Base-by-base conservation (phyloP, 2,888 invertebrate genomes). In the Philaethria dido region DNA sequence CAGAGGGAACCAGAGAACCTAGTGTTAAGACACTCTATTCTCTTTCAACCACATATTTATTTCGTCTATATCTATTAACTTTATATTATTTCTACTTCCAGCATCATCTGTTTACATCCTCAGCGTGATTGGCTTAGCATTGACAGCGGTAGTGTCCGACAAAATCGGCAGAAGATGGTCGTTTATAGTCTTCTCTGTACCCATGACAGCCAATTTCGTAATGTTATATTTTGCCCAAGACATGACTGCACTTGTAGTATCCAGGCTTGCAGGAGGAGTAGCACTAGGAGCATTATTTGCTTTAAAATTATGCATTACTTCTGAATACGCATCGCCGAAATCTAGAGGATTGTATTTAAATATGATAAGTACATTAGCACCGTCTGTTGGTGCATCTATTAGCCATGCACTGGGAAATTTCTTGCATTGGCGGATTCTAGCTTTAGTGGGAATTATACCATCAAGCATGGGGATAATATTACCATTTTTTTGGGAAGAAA, bases 401-500 rank as follows among this genome's bases (percentile, higher is more conserved):
- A 62, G 48, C n/a, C 66, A 67, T n/a, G 25, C 39, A 3, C 36
- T 62, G 0, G 55, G 62, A 22, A 50, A 62, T 13, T 25, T 59
- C 29, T 18, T 55, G 22, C 39, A 67, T 57, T 67, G 62, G 66
- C 62, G 50, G 20, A n/a, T 11, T 1, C 50, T 62, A 5, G 62
- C 66, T 0, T 8, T 67, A 11, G n/a, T 62, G 2, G 65, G 69
- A n/a, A 3, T 66, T 1, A 59, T 65, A 8, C 50, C 63, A 6
- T 50, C 63, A 33, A 20, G 3, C 22, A 11, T 61, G 3, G 42
- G 60, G 8, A 18, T 42, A 8, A 33, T 60, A 8, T 14, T 60
- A 2, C 65, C 65, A 16, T 45, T 20, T 3, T 77, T 74, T 33
- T 78, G 75, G 72, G 68, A 71, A 1, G 77, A 77, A 50, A 77